Percentiles rank a stretch among this genome's conserved stretches.
These are phyloP conservation scores for Pampusana beccarii DNA, from an alignment of 2,113 vertebrate genomes.

Conservation along the genomic window DNA sequence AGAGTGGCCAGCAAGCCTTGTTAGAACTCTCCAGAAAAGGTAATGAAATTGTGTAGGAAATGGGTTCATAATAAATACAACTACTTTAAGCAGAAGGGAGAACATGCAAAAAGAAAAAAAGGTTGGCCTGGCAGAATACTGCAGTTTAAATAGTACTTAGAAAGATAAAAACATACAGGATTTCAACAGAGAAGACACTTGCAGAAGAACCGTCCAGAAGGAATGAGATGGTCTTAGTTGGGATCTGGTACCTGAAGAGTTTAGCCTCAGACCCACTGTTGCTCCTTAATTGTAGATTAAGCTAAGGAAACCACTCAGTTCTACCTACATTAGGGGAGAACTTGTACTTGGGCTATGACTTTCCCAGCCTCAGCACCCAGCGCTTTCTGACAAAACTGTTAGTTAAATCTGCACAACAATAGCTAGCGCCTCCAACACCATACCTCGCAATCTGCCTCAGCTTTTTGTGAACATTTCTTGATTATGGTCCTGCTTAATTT, in stretches of 20 bases:
- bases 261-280: neutral
- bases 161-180: neutral
- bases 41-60: neutral
- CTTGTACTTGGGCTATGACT: neutral
- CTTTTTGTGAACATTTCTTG: neutral
- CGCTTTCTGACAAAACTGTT: neutral
- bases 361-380: neutral
- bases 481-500: neutral
- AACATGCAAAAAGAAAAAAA: neutral
- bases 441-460: neutral
- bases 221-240: neutral
- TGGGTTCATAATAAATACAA: neutral
- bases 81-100: neutral
- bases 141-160: neutral
- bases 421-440: neutral
- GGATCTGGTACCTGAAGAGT: neutral
- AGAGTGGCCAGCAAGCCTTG: neutral
- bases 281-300: neutral
- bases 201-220: neutral
- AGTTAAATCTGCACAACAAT: neutral
- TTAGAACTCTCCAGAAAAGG: neutral
- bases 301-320: neutral
- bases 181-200: neutral
- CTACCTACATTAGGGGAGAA: neutral
- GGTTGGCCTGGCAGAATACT: neutral